A percentile compares a stretch with the other conserved stretches of the same genome.
These are phyloP conservation scores for Erebia aethiops DNA, from an alignment of 2,888 invertebrate genomes.

Conservation along the genomic window DNA sequence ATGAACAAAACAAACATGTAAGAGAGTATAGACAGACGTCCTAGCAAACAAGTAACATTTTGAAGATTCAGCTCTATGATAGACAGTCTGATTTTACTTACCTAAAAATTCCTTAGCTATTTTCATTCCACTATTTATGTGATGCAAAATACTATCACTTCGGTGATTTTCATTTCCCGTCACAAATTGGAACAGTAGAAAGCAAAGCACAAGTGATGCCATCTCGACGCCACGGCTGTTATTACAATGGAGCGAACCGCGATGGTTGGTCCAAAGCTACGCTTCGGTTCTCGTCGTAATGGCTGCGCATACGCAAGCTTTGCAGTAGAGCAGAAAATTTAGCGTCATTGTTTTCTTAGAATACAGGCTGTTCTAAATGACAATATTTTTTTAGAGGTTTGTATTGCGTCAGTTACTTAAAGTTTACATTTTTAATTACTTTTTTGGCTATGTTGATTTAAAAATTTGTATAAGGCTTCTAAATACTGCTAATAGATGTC, in stretches of 20 bases:
- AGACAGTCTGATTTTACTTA: constrained; percentile 47
- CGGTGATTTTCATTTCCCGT: constrained; percentile 52
- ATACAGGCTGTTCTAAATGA: constrained; percentile 53
- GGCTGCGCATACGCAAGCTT: constrained; percentile 59
- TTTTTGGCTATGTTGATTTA: neutral
- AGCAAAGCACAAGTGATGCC: constrained; percentile 61
- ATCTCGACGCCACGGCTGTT: constrained; percentile 57
- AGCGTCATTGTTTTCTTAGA: constrained; percentile 50
- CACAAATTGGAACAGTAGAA: constrained; percentile 51
- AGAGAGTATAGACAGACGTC: too few relatives aligned
- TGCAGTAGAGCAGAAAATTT: constrained; percentile 65
- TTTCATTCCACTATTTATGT: constrained; percentile 70
- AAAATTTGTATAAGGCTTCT: neutral
- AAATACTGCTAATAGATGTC: constrained; percentile 31
- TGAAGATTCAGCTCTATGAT: too few relatives aligned
- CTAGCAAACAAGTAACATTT: too few relatives aligned
- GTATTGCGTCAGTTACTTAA: neutral
- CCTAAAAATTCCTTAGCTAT: constrained; percentile 73
- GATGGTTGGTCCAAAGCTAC: constrained; percentile 44
- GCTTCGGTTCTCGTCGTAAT: constrained; percentile 66
- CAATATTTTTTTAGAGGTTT: neutral
- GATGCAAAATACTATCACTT: constrained; percentile 65
- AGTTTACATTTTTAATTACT: neutral
- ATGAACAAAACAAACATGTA: too few relatives aligned
- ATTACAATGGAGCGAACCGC: constrained; percentile 54